Evolutionary conservation across 2,888 invertebrate species (phyloP).

Genomic region (Epinotia nisella): DNA sequence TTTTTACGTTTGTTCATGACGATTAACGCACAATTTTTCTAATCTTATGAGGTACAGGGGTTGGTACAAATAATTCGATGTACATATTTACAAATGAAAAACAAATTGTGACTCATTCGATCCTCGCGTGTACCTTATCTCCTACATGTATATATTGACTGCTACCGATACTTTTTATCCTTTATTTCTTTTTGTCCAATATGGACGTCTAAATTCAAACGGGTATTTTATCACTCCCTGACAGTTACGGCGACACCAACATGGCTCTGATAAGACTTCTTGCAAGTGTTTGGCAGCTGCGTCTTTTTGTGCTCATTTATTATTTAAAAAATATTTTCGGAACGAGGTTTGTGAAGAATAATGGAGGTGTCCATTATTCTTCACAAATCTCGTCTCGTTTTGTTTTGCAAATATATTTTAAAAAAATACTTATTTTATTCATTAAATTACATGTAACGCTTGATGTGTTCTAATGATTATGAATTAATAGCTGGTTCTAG

Average conservation of each 20-base stretch:
- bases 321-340: constrained; percentile 33
- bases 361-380: constrained; percentile 4
- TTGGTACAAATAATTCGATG: not conserved
- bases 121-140: constrained; percentile 57
- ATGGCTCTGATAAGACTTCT: constrained; percentile 46
- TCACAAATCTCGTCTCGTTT: constrained; percentile 8
- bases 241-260: constrained; percentile 50
- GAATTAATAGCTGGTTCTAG: not conserved
- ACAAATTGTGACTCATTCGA: constrained; percentile 15
- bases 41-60: too few species aligned
- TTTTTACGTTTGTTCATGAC: too few species aligned
- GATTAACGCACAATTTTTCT: too few species aligned
- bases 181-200: constrained; percentile 43
- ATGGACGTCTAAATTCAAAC: constrained; percentile 46
- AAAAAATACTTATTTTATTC: not conserved
- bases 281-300: constrained; percentile 43
- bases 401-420: not conserved
- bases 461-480: not conserved
- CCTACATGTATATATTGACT: constrained; percentile 54
- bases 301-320: constrained; percentile 41
- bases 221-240: constrained; percentile 44
- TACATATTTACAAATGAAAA: constrained; percentile 2
- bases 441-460: not conserved
- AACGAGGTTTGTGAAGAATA: constrained; percentile 15
- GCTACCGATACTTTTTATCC: constrained; percentile 64